Conservation (phyloP, 2,888 invertebrate species). For the Sphaerophoria taeniata region DNA sequence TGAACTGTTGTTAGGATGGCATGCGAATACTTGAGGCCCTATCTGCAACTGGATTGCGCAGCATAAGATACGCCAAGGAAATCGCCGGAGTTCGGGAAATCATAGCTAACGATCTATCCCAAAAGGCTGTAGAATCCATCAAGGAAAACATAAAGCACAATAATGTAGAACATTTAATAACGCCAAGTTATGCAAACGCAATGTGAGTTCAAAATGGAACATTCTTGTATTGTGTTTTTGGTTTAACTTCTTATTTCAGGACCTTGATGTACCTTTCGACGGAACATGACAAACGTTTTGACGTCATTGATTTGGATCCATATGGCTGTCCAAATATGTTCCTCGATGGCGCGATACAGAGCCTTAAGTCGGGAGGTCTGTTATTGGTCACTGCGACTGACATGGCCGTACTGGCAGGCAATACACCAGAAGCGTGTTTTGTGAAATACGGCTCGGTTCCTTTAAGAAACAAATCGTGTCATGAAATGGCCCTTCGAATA, state of each 20-base stretch:
- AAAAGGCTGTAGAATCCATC: conserved; percentile 93
- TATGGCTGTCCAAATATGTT: conserved; percentile 98
- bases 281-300: conserved; percentile 87
- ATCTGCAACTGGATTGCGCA: conserved; percentile 97
- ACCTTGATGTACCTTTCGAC: conserved; percentile 93
- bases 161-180: conserved; percentile 88
- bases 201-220: conserved; percentile 85
- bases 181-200: conserved; percentile 93
- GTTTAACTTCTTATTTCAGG: conserved; percentile 83
- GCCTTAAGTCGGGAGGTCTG: conserved; percentile 91
- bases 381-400: conserved; percentile 98
- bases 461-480: conserved; percentile 92
- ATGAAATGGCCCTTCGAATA: conserved; percentile 98
- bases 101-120: conserved; percentile 95
- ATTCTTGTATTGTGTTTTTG: not conserved
- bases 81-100: conserved; percentile 91
- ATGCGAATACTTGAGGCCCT: conserved; percentile 93
- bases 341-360: conserved; percentile 94
- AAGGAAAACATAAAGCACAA: conserved; percentile 86
- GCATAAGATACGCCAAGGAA: conserved; percentile 98
- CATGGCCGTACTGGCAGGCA: conserved; percentile 97
- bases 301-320: conserved; percentile 97
- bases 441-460: conserved; percentile 97
- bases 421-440: conserved; percentile 96
- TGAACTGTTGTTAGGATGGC: conserved; percentile 75